These are phyloP conservation scores for Monopis laevigella DNA, from an alignment of 2,888 invertebrate species.

Conservation along the genomic window DNA sequence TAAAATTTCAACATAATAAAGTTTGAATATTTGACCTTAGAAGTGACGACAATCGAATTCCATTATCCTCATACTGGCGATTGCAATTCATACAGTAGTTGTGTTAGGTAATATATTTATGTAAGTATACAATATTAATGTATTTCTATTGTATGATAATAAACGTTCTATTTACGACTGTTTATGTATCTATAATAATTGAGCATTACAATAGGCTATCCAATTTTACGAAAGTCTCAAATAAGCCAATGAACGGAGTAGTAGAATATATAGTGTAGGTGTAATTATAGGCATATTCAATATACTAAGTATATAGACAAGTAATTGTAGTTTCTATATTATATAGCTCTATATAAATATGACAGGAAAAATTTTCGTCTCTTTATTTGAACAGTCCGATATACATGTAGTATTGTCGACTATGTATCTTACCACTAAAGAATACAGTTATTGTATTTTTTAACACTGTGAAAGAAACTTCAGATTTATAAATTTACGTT, in stretches of 20 bases:
- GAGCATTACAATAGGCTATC: neutral
- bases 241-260: too few species aligned
- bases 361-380: too few species aligned
- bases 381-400: too few species aligned
- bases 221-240: too few species aligned
- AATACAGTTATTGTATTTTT: neutral
- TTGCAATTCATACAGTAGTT: conserved; percentile 11
- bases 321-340: too few species aligned
- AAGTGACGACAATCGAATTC: conserved; percentile 9
- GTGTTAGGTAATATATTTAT: conserved; percentile 11
- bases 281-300: neutral
- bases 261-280: too few species aligned
- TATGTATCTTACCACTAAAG: too few species aligned
- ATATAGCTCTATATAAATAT: too few species aligned
- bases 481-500: neutral
- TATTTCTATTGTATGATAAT: conserved; percentile 11
- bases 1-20: conserved; percentile 6
- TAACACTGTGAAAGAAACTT: neutral
- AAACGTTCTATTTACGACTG: conserved; percentile 10
- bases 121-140: conserved; percentile 9
- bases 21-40: conserved; percentile 12
- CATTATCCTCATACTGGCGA: conserved; percentile 4
- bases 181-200: conserved; percentile 8
- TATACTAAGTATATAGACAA: neutral
- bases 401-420: too few species aligned